Evolutionary conservation across 2,113 vertebrate species (phyloP).

Genomic region (Hemichromis elongatus): DNA sequence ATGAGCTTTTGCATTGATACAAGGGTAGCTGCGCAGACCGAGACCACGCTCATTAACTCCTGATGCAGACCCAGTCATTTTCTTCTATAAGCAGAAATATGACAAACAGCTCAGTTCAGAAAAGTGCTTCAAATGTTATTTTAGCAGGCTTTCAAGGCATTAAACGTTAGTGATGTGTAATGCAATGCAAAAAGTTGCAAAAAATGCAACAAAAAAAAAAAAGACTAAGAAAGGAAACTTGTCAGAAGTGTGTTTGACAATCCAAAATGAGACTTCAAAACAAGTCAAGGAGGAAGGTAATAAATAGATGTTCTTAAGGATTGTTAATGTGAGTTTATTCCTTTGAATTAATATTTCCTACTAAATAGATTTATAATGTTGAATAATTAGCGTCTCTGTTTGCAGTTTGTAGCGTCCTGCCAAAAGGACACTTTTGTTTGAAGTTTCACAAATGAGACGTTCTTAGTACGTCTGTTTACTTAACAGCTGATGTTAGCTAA

Average conservation of each 20-base stretch:
- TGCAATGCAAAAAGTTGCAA: not conserved
- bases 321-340: rapidly evolving
- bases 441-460: not conserved
- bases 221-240: not conserved
- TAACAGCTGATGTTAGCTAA: not conserved
- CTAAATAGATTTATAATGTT: not conserved
- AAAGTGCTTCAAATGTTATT: not conserved
- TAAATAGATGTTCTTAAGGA: not conserved
- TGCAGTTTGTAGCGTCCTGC: not conserved
- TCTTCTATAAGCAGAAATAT: not conserved
- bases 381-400: not conserved
- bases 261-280: not conserved
- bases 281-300: not conserved
- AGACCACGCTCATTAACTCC: not conserved
- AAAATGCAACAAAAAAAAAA: not conserved
- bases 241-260: not conserved
- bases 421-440: not conserved
- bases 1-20: not conserved
- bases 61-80: not conserved
- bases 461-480: not conserved
- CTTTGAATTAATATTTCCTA: not conserved
- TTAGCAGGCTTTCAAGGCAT: not conserved
- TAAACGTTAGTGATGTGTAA: rapidly evolving
- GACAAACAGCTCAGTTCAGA: not conserved
- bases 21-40: not conserved